A percentile compares a stretch with the other conserved stretches of the same genome.
phyloP scores from a whole-genome alignment of 2,113 vertebrate genomes.

The Heterotilapia buettikoferi region DNA sequence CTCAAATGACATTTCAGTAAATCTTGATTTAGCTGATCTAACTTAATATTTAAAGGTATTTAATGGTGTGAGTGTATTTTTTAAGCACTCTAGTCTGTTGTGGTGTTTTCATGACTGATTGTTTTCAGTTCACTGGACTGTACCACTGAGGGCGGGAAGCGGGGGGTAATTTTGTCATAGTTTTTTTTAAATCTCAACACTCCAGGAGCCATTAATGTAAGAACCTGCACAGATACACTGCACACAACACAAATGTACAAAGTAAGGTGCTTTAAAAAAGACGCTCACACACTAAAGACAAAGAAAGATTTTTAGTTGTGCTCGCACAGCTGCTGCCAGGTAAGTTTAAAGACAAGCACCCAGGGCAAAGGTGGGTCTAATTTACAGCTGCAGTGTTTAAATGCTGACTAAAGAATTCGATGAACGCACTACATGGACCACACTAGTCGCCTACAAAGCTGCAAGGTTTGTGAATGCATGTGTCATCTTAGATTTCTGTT shows the following conservation, averaged over 20 bases:
- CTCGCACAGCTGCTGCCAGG: background rate
- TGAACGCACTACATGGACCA: background rate
- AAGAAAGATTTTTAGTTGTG: background rate
- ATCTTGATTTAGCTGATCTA: background rate
- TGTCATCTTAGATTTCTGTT: background rate
- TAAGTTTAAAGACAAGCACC: background rate
- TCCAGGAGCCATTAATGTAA: background rate
- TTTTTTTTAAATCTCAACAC: background rate
- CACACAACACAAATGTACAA: background rate
- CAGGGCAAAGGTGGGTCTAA: background rate
- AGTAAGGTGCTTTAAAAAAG: background rate
- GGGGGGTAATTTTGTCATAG: too few relatives aligned
- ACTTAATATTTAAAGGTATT: background rate
- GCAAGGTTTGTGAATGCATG: background rate
- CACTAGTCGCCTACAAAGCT: background rate
- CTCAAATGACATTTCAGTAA: background rate
- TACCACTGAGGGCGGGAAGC: background rate
- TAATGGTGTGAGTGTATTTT: background rate
- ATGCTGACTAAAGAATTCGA: background rate
- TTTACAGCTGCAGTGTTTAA: background rate
- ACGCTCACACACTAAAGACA: background rate
- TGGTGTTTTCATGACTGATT: background rate
- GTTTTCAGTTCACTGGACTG: background rate
- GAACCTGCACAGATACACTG: background rate
- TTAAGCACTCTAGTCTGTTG: background rate